These are phyloP conservation scores for Ischnus inquisitorius DNA, from an alignment of 2,888 invertebrate species.

Conservation along the genomic window DNA sequence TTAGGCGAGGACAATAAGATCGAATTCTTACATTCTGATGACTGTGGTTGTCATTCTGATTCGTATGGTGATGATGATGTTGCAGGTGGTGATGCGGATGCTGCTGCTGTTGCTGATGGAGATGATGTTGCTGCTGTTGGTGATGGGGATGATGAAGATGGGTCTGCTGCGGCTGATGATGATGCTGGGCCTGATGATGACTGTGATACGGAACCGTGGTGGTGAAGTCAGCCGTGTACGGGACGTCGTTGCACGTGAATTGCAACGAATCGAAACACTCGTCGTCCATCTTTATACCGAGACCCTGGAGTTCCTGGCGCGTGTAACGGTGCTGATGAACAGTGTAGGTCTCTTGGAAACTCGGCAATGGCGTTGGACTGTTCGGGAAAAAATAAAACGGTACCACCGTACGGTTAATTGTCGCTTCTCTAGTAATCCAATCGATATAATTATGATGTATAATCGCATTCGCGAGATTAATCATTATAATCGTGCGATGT, in stretches of 20 bases:
- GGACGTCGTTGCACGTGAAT: conserved; percentile 77
- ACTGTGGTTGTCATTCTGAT: conserved; percentile 85
- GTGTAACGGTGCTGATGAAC: conserved; percentile 89
- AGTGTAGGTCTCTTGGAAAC: conserved; percentile 96
- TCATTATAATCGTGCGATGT: background rate
- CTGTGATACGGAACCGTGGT: conserved; percentile 78
- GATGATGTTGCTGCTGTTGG: conserved; percentile 84
- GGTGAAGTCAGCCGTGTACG: conserved; percentile 79
- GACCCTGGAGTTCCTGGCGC: conserved; percentile 88
- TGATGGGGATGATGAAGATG: conserved; percentile 84
- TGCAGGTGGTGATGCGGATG: conserved; percentile 73
- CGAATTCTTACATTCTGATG: conserved; percentile 68
- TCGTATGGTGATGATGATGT: conserved; percentile 76
- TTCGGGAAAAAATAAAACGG: conserved; percentile 37
- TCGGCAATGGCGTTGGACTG: conserved; percentile 90
- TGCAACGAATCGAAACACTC: conserved; percentile 90
- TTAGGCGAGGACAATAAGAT: background rate
- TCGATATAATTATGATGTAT: background rate
- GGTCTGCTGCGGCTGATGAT: conserved; percentile 68
- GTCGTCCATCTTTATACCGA: conserved; percentile 94
- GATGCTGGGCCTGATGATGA: conserved; percentile 74
- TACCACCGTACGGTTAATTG: background rate
- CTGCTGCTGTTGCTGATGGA: conserved; percentile 86
- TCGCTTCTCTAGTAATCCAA: background rate
- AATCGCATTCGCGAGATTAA: background rate